Base-by-base conservation (phyloP, 2,888 invertebrate genomes). In the Sisyra terminalis region DNA sequence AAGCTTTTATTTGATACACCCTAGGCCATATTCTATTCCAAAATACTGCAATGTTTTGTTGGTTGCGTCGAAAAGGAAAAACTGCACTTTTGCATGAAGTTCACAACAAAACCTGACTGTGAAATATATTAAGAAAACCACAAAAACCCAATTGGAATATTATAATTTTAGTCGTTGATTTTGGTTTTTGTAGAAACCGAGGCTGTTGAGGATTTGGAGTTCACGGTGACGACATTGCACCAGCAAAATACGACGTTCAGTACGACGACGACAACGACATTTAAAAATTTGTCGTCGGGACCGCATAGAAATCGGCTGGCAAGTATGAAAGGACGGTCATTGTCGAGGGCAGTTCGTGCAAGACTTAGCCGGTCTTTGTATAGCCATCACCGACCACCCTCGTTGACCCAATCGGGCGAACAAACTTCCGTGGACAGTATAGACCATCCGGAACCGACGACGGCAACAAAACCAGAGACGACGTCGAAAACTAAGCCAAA, bases 171-270 rank as follows among this genome's bases (percentile, higher is more conserved):
- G 3, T 24, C 7, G 24, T 24, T n/a, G n/a, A n/a, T n/a, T n/a
- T n/a, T n/a, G n/a, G n/a, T 46, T 42, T 15, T 66, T 65, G 7
- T 63, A 75, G 83, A 78, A 48, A 76, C 77, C 43, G 81, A 81
- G 53, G 81, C 84, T 49, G 81, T 84, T 30, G 83, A 85, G 60
- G 88, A 87, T 57, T 82, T 89, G 47, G 87, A 88, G 58, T 73
- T 89, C 49, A 87, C 86, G 1, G 83, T 88, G n/a, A 83, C 83
- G 16, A 89, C 87, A 0, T 64, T 88, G 30, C 86, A 87, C 58
- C 60, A 36, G 51, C 48, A 40, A 51, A 53, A 30, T 46, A 47
- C 38, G 48, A 53, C 16, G 48, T 49, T 36, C 48, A 50, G 46
- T 53, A 24, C 24, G 24, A 24, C 24, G 51, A 45, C 50, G 52